These are phyloP conservation scores for Scrobipalpa atriplicella DNA, from an alignment of 2,888 invertebrate genomes.

Conservation along the genomic window DNA sequence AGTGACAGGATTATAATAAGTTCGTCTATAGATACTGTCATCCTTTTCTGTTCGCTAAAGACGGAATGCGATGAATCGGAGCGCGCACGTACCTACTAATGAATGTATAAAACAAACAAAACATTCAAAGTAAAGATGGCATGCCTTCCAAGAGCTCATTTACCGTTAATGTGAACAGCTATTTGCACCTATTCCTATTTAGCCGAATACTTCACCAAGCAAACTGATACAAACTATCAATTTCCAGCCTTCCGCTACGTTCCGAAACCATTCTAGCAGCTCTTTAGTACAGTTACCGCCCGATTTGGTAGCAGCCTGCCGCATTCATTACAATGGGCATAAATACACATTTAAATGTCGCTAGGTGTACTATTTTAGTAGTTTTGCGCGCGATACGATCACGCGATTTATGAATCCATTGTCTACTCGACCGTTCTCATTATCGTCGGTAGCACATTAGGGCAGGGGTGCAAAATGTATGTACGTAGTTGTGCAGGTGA, in stretches of 20 bases:
- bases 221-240: conserved; percentile 8
- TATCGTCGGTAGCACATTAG: conserved; percentile 55
- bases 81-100: too few relatives aligned
- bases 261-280: conserved; percentile 26
- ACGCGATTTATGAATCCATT: conserved; percentile 72
- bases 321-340: conserved; percentile 66
- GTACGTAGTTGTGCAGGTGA: not conserved
- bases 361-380: conserved; percentile 62
- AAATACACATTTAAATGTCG: conserved; percentile 69
- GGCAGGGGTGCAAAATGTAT: conserved; percentile 20
- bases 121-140: too few relatives aligned
- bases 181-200: not conserved
- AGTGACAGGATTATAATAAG: too few relatives aligned
- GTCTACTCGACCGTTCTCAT: conserved; percentile 68
- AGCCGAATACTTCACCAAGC: not conserved
- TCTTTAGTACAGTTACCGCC: conserved; percentile 35
- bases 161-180: not conserved
- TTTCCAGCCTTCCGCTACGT: conserved; percentile 1
- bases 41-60: too few relatives aligned
- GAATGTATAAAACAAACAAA: too few relatives aligned
- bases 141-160: too few relatives aligned
- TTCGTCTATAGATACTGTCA: too few relatives aligned
- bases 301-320: conserved; percentile 50
- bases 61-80: too few relatives aligned
- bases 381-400: conserved; percentile 67